Evolutionary conservation across 2,113 vertebrate species (phyloP), one percentile per base, ranked within the genome.

Genomic region (Passer montanus): DNA sequence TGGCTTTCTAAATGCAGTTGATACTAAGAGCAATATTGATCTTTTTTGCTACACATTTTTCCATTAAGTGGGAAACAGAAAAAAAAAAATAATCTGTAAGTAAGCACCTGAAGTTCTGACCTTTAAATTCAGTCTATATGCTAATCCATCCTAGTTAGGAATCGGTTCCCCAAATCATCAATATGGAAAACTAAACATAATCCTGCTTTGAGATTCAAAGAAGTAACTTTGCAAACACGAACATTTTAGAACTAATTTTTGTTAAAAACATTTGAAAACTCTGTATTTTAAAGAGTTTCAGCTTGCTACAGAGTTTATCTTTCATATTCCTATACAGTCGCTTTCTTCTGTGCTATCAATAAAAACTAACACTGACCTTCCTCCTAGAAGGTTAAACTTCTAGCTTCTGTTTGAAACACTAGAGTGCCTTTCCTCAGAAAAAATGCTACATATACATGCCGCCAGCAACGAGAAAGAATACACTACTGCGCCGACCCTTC

Each of bases 381-480:
- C 89, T 97, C 89, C 60, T 87, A 92, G 95, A 98, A 98, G 97
- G 98, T 98, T 98, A 98, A 98, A 97, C 95, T 97, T 96, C 94
- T 74, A 96, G 84, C 85, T 98, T 96, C 91, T 98, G 85, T 96
- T 97, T 98, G 97, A 98, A 97, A 98, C 3, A 23, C 95, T 60
- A 64, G 93, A 97, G 87, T 94, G 95, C 81, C 93, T 98, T 97
- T 98, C 93, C 97, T 97, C 96, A 96, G 95, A 97, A 98, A 97
- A 97, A 97, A 97, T 91, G 87, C 94, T 97, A 97, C 96, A 98
- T 31, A 84, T 92, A 97, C 22, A 6, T 91, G 97, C 97, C 33
- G 33, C 92, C 50, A 98, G 97, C 97, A 97, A 98, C 13, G 44
- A 98, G 91, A 96, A 97, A 97, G 97, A 97, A 97, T 90, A 96